These are phyloP conservation scores for Tachuris rubrigastra DNA, from an alignment of 2,113 vertebrate genomes.

Conservation along the genomic window DNA sequence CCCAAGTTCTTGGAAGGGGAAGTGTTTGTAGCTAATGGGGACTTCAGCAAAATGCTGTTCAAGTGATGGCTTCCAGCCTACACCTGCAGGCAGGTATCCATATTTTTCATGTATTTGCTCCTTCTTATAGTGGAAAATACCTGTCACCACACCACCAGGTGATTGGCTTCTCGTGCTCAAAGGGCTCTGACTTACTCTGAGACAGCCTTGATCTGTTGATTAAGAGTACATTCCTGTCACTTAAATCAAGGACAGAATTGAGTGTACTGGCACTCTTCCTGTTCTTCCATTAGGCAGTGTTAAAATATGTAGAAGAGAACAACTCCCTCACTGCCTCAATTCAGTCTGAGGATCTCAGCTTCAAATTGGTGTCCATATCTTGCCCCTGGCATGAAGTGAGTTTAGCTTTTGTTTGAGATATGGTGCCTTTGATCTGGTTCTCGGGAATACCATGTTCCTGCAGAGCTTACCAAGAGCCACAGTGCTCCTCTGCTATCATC, in stretches of 20 bases:
- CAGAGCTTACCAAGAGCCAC: not conserved
- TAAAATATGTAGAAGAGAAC: slow-evolving; percentile 54
- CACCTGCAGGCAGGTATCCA: not conserved
- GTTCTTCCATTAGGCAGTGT: slow-evolving; percentile 57
- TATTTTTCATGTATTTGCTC: not conserved
- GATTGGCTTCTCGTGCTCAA: not conserved
- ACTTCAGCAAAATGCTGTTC: not conserved
- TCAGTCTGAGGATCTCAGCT: slow-evolving; percentile 34
- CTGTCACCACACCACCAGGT: not conserved
- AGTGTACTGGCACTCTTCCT: slow-evolving; percentile 46
- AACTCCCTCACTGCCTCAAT: not conserved
- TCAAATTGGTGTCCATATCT: not conserved
- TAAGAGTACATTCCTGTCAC: slow-evolving; percentile 25
- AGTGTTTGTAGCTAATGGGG: not conserved
- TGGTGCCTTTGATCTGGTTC: not conserved
- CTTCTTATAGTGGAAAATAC: not conserved
- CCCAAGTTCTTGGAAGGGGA: not conserved
- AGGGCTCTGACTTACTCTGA: not conserved
- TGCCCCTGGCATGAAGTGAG: not conserved
- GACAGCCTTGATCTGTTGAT: not conserved
- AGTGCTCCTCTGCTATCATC: not conserved
- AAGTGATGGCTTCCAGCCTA: not conserved
- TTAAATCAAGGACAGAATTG: not conserved
- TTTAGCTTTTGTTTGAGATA: not conserved
- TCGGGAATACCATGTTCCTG: not conserved